Conservation (phyloP, 1,140 invertebrate genomes). For the Delia radicum region DNA sequence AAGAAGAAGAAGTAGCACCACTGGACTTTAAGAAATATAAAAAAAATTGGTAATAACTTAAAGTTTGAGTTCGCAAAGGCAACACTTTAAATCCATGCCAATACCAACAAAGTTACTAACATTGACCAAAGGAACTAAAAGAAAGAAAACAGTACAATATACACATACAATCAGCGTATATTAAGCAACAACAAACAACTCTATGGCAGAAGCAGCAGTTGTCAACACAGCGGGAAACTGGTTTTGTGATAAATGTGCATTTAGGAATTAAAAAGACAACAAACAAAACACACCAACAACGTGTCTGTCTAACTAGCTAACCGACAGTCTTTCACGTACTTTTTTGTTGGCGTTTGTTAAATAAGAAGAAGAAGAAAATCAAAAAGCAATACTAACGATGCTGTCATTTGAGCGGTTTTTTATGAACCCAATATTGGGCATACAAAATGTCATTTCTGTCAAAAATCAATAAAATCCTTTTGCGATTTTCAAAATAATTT, state of each 20-base stretch:
- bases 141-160: not conserved
- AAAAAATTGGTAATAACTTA: not conserved
- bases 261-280: not conserved
- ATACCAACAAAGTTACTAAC: not conserved
- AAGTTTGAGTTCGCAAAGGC: not conserved
- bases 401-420: too few relatives aligned
- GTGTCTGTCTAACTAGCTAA: not conserved
- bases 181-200: not conserved
- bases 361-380: not conserved
- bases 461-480: too few relatives aligned
- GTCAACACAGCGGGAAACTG: constrained; percentile 18
- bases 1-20: not conserved
- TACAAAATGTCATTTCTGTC: too few relatives aligned
- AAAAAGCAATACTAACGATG: too few relatives aligned
- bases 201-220: constrained; percentile 2
- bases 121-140: not conserved
- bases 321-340: not conserved
- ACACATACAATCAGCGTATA: too few relatives aligned
- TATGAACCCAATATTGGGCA: too few relatives aligned
- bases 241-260: constrained; percentile 22
- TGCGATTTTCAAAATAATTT: too few relatives aligned
- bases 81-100: not conserved
- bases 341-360: not conserved
- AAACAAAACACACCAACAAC: not conserved
- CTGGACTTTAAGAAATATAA: not conserved